Evolutionary conservation across 2,113 vertebrate species (phyloP), one percentile per base, ranked within the genome.

Genomic region (Centropus unirufus): DNA sequence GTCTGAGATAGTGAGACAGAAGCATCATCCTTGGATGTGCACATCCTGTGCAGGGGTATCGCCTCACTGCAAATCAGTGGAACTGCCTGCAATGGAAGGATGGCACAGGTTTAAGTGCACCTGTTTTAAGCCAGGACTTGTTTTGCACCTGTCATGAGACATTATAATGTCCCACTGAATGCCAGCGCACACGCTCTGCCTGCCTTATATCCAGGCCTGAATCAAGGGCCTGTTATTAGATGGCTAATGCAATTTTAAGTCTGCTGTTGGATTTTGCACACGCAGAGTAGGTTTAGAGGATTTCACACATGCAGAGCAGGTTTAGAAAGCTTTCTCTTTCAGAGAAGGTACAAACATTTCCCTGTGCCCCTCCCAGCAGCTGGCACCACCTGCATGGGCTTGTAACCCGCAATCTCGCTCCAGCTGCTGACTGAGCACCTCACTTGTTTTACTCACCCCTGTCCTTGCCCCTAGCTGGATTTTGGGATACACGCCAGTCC

Each of bases 401-500:
- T 52, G 55, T 54, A 46, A 78, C 26, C 55, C 5, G 3, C 32
- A 54, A 46, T 46, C 55, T 24, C 1, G 1, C 55, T 70, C 39
- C 47, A 64, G 58, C 51, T 88, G 42, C 59, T 88, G 47, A 42
- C 16, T 26, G 30, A 80, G 59, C 30, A 32, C 19, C 16, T 36
- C 22, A 15, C 52, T 51, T 81, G 59, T 26, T 73, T 64, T 44
- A 42, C 26, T 59, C 22, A 44, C 21, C 19, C 22, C 1, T 0
- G 36, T 44, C 36, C 17, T 59, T 58, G 51, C 59, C 52, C 36
- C 17, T 44, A 12, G 17, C 21, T 44, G 27, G 36, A 59, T 59
- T 89, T 74, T 52, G 22, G 8, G 44, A 46, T 59, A n/a, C 11
- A 2, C 1, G 1, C 46, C 1, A 1, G 32, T 44, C 14, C 46